A percentile compares a stretch with the other conserved stretches of the same genome.
These are phyloP conservation scores for Epizoanthus rinbou DNA, from an alignment of 92 coral and sea anemone genomes.

Conservation along the genomic window DNA sequence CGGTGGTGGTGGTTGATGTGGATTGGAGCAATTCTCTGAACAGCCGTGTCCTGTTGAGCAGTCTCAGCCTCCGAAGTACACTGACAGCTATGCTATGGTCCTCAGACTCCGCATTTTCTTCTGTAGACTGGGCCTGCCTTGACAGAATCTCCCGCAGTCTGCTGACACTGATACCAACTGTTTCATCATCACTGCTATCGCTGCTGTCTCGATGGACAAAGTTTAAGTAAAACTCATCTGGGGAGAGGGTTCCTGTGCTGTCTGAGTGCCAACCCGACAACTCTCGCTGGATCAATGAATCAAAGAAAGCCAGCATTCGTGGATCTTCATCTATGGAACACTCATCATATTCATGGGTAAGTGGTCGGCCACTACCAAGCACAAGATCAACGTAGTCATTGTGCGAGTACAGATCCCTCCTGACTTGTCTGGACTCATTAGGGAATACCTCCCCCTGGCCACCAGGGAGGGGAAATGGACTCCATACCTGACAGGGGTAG, in stretches of 20 bases:
- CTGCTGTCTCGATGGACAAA: conserved; percentile 63
- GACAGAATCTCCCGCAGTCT: conserved; percentile 51
- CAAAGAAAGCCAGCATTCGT: conserved; percentile 96
- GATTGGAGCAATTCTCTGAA: conserved; percentile 48
- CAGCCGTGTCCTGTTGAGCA: conserved; percentile 47
- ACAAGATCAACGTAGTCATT: conserved; percentile 85
- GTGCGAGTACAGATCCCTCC: conserved; percentile 75
- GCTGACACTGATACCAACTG: conserved; percentile 53
- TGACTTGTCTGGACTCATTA: conserved; percentile 15
- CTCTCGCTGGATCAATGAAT: conserved; percentile 81
- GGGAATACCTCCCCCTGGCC: conserved; percentile 46
- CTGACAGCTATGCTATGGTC: conserved; percentile 19
- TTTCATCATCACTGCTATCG: conserved; percentile 70
- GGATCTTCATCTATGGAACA: conserved; percentile 90
- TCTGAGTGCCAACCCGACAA: conserved; percentile 69
- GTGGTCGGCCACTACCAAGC: conserved; percentile 76
- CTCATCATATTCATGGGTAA: conserved; percentile 82
- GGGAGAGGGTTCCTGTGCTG: conserved; percentile 66
- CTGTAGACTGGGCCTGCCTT: conserved; percentile 27
- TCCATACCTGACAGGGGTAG: conserved; percentile 82
- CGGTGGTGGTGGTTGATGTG: conserved; percentile 11
- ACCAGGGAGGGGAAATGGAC: conserved; percentile 83
- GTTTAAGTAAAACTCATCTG: conserved; percentile 74
- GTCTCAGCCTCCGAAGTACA: conserved; percentile 52
- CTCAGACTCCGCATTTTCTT: background rate